Percentiles rank a stretch among this genome's conserved stretches.
phyloP scores from a whole-genome alignment of 2,797 vertebrate genomes.

The Myoxocephalus aenaeus region DNA sequence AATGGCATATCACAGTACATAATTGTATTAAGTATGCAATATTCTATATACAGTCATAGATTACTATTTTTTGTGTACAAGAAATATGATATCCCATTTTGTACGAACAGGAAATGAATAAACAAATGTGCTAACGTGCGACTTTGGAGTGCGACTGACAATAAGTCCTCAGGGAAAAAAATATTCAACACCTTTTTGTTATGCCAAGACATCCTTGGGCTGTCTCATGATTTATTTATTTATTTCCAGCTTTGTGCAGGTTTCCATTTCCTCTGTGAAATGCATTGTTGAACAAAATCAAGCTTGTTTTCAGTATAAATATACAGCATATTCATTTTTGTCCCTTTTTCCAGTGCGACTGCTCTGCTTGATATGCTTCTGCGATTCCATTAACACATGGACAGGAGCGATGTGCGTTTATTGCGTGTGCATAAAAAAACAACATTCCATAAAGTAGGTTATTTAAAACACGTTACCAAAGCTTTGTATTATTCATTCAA shows the following conservation, averaged over 20 bases:
- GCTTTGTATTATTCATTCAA: background rate
- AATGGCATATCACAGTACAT: background rate
- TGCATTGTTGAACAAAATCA: background rate
- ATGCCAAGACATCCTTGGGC: background rate
- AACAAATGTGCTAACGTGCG: background rate
- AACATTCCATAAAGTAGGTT: background rate
- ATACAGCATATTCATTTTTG: background rate
- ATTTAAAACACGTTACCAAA: background rate
- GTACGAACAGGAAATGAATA: background rate
- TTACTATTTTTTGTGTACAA: background rate
- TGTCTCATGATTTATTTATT: background rate
- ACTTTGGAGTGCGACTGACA: background rate
- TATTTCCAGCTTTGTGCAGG: background rate
- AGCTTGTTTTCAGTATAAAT: background rate
- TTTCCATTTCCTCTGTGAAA: conserved; percentile 8
- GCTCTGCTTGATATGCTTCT: too few relatives aligned
- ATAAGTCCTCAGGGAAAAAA: background rate
- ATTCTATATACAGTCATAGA: background rate
- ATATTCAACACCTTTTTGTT: background rate
- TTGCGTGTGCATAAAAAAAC: background rate
- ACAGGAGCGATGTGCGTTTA: background rate
- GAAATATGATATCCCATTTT: background rate
- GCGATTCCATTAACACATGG: background rate
- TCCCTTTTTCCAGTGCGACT: background rate
- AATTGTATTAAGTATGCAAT: background rate